Conservation (phyloP, 1,140 invertebrate genomes). For the Drosophila sucinea region DNA sequence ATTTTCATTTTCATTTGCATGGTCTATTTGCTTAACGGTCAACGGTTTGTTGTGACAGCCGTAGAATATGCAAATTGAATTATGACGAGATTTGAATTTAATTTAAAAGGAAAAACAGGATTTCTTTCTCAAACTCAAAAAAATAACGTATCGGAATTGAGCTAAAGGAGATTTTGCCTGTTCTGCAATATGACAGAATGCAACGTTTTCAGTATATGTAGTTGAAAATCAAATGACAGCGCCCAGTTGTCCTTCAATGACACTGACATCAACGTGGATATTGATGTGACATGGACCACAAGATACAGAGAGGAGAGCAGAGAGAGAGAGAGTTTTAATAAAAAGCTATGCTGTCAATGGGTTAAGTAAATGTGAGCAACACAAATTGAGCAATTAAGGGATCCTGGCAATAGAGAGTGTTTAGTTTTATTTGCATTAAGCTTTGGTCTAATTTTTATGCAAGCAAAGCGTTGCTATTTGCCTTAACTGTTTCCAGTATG, state of each 20-base stretch:
- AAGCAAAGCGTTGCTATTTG: constrained; percentile 61
- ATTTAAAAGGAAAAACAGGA: constrained; percentile 29
- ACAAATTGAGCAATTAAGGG: constrained; percentile 58
- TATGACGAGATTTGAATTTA: constrained; percentile 49
- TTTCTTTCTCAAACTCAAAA: too few species aligned
- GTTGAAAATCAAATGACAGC: constrained; percentile 35
- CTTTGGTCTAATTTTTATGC: constrained; percentile 60
- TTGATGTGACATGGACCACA: constrained; percentile 7
- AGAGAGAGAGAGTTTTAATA: constrained; percentile 3
- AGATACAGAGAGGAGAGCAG: neutral
- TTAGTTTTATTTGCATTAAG: constrained; percentile 39
- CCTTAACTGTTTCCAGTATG: constrained; percentile 63
- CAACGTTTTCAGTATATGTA: constrained; percentile 20
- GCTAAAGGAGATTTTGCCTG: constrained; percentile 31
- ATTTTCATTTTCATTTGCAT: constrained; percentile 51
- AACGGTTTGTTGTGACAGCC: constrained; percentile 72
- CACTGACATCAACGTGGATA: neutral
- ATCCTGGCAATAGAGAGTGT: constrained; percentile 43
- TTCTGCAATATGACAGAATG: constrained; percentile 38
- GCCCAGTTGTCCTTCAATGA: neutral
- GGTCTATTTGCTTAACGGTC: constrained; percentile 38
- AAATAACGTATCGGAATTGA: constrained; percentile 38
- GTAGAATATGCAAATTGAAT: constrained; percentile 59
- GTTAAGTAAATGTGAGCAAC: constrained; percentile 8
- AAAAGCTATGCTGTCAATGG: constrained; percentile 13